Base-by-base conservation (phyloP, 1,140 invertebrate species). In the Drosophila mauritiana region DNA sequence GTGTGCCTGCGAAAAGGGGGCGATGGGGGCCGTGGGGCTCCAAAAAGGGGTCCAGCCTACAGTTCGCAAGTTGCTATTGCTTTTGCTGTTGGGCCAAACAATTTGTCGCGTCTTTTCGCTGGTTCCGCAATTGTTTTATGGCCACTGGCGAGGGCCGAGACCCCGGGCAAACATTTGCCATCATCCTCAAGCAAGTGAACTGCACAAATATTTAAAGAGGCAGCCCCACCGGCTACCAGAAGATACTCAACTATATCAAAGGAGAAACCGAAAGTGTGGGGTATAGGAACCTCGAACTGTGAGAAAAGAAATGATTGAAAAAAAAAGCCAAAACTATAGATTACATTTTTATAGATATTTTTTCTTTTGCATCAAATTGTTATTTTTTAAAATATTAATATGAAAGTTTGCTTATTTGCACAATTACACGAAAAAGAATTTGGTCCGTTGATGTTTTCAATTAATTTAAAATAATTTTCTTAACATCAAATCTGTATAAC, bases 61-160 rank as follows among this genome's bases (percentile, higher is more conserved):
- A 31, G 22, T 1, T 22, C 36, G 10, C 13, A 11, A 31, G 31
- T 27, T 5, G 5, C 25, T 1, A 12, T 39, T 17, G 48, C 39
- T 20, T n/a, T 31, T 51, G 57, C 37, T 61, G 52, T 52, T 27
- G 58, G 40, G 57, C 56, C 34, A 84, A 65, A 67, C 79, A 81
- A 86, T 86, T 72, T 78, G 73, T 51, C 67, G 78, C 63, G 31
- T 45, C 31, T 58, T 58, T 53, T 31, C 62, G 53, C 42, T 27
- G 37, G 78, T 85, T 86, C 82, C 82, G 81, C 78, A 86, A 85
- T 81, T 86, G 77, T 80, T 86, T 81, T 81, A 62, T 58, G 80
- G 43, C 45, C 64, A 42, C 56, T 65, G 68, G 42, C 68, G 68
- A 51, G 46, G 64, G 37, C 65, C 65, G n/a, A 69, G 36, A 70